Base-by-base conservation (phyloP, 2,888 invertebrate genomes). In the Plemyria rubiginata region DNA sequence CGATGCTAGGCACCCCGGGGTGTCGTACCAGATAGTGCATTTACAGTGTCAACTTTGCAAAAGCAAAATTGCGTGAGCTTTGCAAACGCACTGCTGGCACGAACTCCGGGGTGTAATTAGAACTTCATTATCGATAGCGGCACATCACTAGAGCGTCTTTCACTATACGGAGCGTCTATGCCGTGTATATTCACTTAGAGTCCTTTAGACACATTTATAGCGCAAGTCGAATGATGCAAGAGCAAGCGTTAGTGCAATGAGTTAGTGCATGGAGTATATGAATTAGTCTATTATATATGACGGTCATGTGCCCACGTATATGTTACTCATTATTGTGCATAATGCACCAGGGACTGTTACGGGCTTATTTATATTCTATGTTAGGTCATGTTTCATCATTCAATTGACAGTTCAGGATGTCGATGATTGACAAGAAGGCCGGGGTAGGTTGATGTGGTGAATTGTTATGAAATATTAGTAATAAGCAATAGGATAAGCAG, bases 11-110 rank as follows among this genome's bases (percentile, higher is more conserved):
- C 94, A 92, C 94, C 90, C 94, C 95, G 96, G 96, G 95, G 96
- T 97, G 97, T 97, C 98, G 98, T 98, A 98, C 98, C 98, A 98
- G 98, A 98, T 98, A 98, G 98, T 98, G 98, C 98, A 98, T 98
- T 98, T 98, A 98, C 98, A 98, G 95, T 94, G 94, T 94, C 90
- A 92, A 88, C 83, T 88, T 90, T 91, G 92, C 90, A 80, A 87
- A 87, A 84, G 90, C 90, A 90, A 92, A 88, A 81, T 86, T 85
- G 90, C 81, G 83, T 84, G 92, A 88, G 92, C 93, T 94, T 94
- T 98, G 98, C 97, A 98, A 98, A 98, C 97, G 97, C 98, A 97
- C 97, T 95, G 96, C 98, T 98, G 98, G 97, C 97, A 98, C 98
- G 97, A 95, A 96, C 96, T 96, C 97, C 96, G 95, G 94, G 94